These are phyloP conservation scores for Leucania comma DNA, from an alignment of 2,888 invertebrate species.

Conservation along the genomic window DNA sequence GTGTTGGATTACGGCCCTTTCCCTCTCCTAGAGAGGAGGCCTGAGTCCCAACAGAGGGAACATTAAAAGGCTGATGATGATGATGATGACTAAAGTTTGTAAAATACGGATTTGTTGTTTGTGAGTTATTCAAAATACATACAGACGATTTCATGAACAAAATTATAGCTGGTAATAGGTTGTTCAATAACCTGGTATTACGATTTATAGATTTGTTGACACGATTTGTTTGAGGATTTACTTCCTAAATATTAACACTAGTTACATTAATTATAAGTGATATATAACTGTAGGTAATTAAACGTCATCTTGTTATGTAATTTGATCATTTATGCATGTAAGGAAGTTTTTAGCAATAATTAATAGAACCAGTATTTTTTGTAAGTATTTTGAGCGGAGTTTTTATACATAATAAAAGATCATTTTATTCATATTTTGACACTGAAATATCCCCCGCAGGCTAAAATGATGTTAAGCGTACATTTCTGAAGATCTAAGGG, in stretches of 20 bases:
- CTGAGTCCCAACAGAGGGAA: no score
- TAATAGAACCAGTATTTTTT: constrained; percentile 9
- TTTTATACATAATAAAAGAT: not conserved
- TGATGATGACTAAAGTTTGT: no score
- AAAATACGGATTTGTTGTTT: not conserved
- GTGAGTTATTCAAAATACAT: no score
- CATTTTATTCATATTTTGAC: not conserved
- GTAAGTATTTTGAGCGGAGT: not conserved
- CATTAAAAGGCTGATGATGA: no score
- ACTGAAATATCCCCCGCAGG: not conserved
- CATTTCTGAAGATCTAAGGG: not conserved
- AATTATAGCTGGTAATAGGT: not conserved
- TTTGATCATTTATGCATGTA: constrained; percentile 10
- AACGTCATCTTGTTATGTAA: constrained; percentile 13
- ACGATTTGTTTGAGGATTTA: constrained; percentile 1
- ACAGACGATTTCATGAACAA: not conserved
- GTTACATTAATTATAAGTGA: not conserved
- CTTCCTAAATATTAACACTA: constrained; percentile 3
- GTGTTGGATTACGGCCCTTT: no score
- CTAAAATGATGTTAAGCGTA: not conserved
- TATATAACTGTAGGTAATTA: not conserved
- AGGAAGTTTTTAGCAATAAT: constrained; percentile 15
- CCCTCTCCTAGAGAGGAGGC: no score
- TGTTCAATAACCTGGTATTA: not conserved
- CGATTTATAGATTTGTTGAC: not conserved